Base-by-base conservation (phyloP, 2,113 vertebrate species). In the Abramis brama region DNA sequence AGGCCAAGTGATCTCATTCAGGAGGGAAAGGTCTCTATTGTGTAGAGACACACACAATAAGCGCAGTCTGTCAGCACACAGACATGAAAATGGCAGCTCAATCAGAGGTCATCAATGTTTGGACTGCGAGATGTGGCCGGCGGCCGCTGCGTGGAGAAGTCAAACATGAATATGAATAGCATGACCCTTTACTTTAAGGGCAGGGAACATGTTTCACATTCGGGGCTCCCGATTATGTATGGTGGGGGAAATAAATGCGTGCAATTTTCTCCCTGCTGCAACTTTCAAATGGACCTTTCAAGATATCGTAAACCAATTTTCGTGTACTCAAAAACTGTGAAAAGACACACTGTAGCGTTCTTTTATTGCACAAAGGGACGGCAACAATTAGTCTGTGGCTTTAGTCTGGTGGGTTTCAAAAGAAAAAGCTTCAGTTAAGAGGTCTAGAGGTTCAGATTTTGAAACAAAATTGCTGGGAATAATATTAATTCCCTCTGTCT, bases 91-190 rank as follows among this genome's bases (percentile, higher is more conserved):
- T 77, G 85, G 79, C 52, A 76, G 79, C 71, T 83, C 71, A 86
- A 86, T 86, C 85, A 86, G 59, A 73, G 79, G 79, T 86, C 71
- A 82, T 82, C 79, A 64, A 21, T 66, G 85, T 77, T 76, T 83
- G 33, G 71, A 70, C 45, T 64, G 57, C 0, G 25, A 74, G 55
- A 59, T 78, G 59, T 27, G 39, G 68, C n/a, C 23, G 23, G 74
- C 2, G 5, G 11, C 55, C 5, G 50, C 23, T 43, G 57, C 2
- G 57, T 79, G 66, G n/a, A 21, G 30, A 43, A 33, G 57, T 68
- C 27, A 55, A 73, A 79, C 11, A 39, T 60, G 57, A 83, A 83
- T 83, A 83, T 71, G 52, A 83, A 59, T 73, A 43, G 52, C 82
- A 55, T 57, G 33, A 59, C 82, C 47, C 23, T 39, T 73, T 12